Conservation (phyloP, 1,140 invertebrate species). For the Papilio polyxenes region DNA sequence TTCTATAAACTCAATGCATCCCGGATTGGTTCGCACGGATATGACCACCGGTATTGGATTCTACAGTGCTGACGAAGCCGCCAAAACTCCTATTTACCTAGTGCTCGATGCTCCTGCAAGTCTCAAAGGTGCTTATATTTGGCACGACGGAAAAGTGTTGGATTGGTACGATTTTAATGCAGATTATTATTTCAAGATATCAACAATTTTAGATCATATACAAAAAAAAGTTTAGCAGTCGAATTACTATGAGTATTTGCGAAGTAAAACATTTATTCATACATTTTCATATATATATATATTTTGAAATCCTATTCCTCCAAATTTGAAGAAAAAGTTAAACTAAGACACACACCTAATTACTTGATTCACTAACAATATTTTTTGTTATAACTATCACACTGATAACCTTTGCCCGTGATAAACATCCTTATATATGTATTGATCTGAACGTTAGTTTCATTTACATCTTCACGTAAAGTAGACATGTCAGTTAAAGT, state of each 20-base stretch:
- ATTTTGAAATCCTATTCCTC: not conserved
- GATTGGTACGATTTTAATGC: constrained; percentile 69
- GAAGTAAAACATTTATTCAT: not conserved
- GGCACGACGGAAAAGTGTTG: constrained; percentile 64
- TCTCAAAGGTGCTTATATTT: constrained; percentile 74
- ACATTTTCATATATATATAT: not conserved
- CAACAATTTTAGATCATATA: not conserved
- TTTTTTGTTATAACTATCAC: not conserved
- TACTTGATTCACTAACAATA: not conserved
- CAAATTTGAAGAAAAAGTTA: not conserved
- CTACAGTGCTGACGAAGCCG: constrained; percentile 84
- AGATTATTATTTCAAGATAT: constrained; percentile 55
- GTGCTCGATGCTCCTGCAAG: constrained; percentile 62
- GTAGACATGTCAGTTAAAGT: constrained; percentile 66
- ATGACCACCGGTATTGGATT: constrained; percentile 85
- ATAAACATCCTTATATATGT: not conserved
- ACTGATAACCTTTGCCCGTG: constrained; percentile 25
- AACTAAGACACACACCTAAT: too few relatives aligned
- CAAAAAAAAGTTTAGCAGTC: not conserved
- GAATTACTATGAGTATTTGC: not conserved
- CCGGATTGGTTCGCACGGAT: constrained; percentile 86
- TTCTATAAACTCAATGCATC: constrained; percentile 84
- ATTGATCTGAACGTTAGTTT: not conserved
- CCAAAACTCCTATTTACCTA: constrained; percentile 64
- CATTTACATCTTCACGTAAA: not conserved